Percentiles rank a stretch among this genome's conserved stretches.
phyloP scores from a whole-genome alignment of 2,888 invertebrate species.

The Scaptomyza tumidula region DNA sequence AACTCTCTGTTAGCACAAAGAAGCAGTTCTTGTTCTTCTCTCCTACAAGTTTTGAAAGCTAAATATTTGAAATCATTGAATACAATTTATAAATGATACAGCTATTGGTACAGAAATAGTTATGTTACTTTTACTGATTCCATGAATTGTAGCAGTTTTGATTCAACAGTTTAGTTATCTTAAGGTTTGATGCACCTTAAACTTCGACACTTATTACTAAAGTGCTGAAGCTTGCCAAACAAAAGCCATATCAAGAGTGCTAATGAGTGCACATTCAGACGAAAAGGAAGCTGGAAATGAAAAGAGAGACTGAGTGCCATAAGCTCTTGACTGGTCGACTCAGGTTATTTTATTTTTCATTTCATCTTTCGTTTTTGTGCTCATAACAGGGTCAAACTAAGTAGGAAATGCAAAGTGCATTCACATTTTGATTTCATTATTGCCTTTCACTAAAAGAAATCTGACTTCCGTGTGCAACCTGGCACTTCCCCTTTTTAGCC shows the following conservation, averaged over 20 bases:
- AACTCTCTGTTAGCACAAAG: no score
- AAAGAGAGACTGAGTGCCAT: not conserved
- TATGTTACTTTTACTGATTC: no score
- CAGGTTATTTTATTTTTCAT: not conserved
- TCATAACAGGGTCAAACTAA: slow-evolving; percentile 74
- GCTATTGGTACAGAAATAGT: no score
- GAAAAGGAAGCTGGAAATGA: slow-evolving; percentile 25
- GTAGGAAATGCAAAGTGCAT: slow-evolving; percentile 81
- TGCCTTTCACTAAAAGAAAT: slow-evolving; percentile 50
- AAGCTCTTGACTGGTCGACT: slow-evolving; percentile 9
- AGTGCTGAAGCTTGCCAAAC: slow-evolving; percentile 32
- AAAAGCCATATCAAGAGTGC: slow-evolving; percentile 49
- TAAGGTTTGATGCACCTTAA: slow-evolving; percentile 5
- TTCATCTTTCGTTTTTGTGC: slow-evolving; percentile 13
- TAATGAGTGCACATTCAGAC: slow-evolving; percentile 68
- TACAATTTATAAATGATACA: no score
- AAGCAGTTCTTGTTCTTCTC: not conserved
- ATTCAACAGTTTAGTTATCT: no score
- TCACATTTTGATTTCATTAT: slow-evolving; percentile 79
- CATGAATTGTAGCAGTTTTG: no score
- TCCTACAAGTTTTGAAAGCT: not conserved
- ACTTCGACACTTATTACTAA: slow-evolving; percentile 29
- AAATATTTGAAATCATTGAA: no score
- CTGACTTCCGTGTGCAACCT: slow-evolving; percentile 81
- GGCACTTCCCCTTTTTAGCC: slow-evolving; percentile 21